A percentile compares a stretch with the other conserved stretches of the same genome.
Conservation (phyloP, 2,888 invertebrate species). For the Philereme transversata region DNA sequence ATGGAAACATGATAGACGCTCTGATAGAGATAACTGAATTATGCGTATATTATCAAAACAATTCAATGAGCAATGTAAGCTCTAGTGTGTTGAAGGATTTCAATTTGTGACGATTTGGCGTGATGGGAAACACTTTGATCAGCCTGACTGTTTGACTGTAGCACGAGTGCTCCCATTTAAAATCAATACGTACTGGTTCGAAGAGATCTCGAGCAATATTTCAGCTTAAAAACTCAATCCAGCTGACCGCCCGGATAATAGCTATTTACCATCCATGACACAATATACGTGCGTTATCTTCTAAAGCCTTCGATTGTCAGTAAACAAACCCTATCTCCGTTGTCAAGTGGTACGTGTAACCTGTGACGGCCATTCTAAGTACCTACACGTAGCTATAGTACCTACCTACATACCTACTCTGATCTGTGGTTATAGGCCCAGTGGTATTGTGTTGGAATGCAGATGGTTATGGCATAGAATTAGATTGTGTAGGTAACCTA, state of each 20-base stretch:
- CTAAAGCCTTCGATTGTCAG: slow-evolving; percentile 35
- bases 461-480: background rate
- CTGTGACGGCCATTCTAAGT: slow-evolving; percentile 4
- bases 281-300: slow-evolving; percentile 18
- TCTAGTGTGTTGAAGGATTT: background rate
- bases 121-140: background rate
- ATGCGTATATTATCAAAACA: slow-evolving; percentile 1
- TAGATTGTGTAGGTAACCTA: background rate
- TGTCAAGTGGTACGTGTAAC: slow-evolving; percentile 20
- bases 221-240: too few species aligned
- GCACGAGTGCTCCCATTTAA: too few species aligned
- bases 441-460: background rate
- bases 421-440: background rate
- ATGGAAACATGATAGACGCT: slow-evolving; percentile 11
- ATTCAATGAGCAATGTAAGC: background rate
- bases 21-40: slow-evolving; percentile 6
- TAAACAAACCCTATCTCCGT: slow-evolving; percentile 55
- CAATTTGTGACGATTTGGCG: too few species aligned
- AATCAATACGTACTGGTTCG: too few species aligned
- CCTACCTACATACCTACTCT: slow-evolving; percentile 4
- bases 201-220: too few species aligned
- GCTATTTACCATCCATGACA: background rate
- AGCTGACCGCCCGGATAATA: background rate
- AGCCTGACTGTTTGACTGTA: background rate
- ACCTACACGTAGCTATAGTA: slow-evolving; percentile 3